A percentile compares a stretch with the other conserved stretches of the same genome.
phyloP scores from a whole-genome alignment of 2,888 invertebrate genomes.

The Strigamia crassipes region DNA sequence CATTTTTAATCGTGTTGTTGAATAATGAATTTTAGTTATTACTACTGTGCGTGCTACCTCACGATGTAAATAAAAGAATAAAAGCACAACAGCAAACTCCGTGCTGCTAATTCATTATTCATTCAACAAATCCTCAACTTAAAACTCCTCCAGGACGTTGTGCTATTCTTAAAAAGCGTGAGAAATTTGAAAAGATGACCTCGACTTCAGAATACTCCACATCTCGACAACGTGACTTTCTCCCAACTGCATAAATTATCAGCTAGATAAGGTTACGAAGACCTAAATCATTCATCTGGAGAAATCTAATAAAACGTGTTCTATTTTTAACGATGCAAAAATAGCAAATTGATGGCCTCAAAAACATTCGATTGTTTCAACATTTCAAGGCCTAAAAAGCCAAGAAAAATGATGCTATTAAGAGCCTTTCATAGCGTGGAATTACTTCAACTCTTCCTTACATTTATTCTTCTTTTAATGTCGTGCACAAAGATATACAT shows the following conservation, averaged over 20 bases:
- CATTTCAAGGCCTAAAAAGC: neutral
- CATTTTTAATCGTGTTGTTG: neutral
- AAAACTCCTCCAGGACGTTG: conserved; percentile 2
- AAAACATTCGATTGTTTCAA: neutral
- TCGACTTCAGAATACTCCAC: neutral
- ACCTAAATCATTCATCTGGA: neutral
- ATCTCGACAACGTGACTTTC: neutral
- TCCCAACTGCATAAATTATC: neutral
- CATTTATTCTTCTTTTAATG: neutral
- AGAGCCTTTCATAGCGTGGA: neutral
- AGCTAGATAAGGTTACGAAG: neutral
- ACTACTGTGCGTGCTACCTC: neutral
- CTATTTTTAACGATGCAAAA: neutral
- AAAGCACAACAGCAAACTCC: neutral
- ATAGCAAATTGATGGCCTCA: too few relatives aligned
- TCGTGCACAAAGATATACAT: neutral
- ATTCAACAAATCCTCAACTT: conserved; percentile 20
- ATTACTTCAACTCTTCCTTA: neutral
- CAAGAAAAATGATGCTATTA: neutral
- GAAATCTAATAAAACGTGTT: neutral
- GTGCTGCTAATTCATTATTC: conserved; percentile 9
- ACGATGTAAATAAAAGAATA: neutral
- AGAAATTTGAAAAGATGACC: conserved; percentile 19
- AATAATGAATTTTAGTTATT: neutral
- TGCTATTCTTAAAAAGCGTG: neutral